A percentile compares a stretch with the other conserved stretches of the same genome.
Conservation (phyloP, 2,113 vertebrate genomes). For the Saccopteryx leptura region DNA sequence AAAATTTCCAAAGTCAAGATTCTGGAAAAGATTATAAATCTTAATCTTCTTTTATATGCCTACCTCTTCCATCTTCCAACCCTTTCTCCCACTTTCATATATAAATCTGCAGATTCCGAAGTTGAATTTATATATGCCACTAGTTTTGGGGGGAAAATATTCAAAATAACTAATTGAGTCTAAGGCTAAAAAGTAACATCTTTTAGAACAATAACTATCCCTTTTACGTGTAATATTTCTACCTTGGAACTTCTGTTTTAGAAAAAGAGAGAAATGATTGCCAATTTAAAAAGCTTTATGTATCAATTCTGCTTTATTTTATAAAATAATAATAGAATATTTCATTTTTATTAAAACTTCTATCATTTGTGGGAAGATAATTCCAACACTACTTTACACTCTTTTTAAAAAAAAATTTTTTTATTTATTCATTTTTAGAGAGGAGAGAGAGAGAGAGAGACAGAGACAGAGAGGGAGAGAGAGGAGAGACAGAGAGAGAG, state of each 20-base stretch:
- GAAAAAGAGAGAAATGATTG: neutral
- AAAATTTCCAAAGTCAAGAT: neutral
- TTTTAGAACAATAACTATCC: neutral
- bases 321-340: neutral
- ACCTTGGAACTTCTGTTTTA: slow-evolving; percentile 17
- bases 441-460: too few relatives aligned
- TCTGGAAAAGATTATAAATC: neutral
- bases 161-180: slow-evolving; percentile 23
- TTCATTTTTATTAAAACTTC: neutral
- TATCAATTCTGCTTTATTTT: neutral
- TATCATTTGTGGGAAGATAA: neutral
- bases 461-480: too few relatives aligned
- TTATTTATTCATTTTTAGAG: too few relatives aligned
- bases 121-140: too few relatives aligned
- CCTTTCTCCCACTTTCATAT: neutral
- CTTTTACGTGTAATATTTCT: neutral
- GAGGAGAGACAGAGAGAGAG: too few relatives aligned
- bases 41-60: neutral
- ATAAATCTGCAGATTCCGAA: neutral
- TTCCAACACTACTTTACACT: neutral
- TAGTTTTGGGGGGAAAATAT: neutral
- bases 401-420: too few relatives aligned
- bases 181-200: slow-evolving; percentile 16
- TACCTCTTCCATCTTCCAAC: neutral
- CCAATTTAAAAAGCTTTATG: neutral